Conservation (phyloP, 2,113 vertebrate genomes). For the Chlorocebus sabaeus region DNA sequence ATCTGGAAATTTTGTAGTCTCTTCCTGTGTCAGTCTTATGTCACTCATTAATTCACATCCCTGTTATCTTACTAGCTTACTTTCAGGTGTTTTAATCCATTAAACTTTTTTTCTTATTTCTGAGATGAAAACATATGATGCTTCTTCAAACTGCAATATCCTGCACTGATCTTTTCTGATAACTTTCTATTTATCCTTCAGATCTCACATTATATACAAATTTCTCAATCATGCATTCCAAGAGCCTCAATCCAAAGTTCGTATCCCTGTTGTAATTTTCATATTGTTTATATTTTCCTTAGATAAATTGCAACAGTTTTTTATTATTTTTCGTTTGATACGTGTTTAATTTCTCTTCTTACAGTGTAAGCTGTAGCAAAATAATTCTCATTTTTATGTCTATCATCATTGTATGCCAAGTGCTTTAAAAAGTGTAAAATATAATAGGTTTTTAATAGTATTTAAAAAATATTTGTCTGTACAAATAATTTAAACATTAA, state of each 20-base stretch:
- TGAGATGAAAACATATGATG: background rate
- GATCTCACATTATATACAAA: background rate
- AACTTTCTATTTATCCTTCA: background rate
- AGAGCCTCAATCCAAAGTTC: background rate
- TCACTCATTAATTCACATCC: background rate
- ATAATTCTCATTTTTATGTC: background rate
- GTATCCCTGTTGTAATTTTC: background rate
- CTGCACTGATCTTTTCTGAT: background rate
- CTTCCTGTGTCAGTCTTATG: background rate
- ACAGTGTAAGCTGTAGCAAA: background rate
- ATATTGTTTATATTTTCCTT: background rate
- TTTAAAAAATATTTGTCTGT: too few relatives aligned
- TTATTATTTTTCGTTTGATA: background rate
- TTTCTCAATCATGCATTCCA: background rate
- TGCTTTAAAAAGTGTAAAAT: background rate
- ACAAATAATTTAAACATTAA: too few relatives aligned
- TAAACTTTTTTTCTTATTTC: background rate
- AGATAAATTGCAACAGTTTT: background rate
- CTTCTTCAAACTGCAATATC: background rate
- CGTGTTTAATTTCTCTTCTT: background rate
- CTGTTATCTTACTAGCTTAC: background rate
- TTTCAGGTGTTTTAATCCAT: background rate
- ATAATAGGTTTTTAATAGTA: background rate
- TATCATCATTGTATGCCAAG: background rate
- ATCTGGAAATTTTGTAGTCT: background rate